phyloP scores from a whole-genome alignment of 2,888 invertebrate species.

The Conomelus anceps region DNA sequence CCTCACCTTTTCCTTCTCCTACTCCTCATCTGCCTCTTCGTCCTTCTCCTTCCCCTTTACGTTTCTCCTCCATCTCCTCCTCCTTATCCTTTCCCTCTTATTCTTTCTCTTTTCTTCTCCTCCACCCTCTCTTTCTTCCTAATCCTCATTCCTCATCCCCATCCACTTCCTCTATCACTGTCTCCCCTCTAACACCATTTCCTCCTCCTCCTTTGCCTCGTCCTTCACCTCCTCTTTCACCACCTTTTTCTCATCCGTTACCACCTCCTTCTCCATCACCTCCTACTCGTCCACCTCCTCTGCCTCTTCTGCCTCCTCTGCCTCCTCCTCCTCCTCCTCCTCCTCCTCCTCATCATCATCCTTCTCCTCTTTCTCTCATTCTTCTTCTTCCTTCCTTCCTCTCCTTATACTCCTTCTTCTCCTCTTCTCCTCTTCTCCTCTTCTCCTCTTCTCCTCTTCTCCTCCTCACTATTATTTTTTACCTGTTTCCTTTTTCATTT shows the following conservation, averaged over 20 bases:
- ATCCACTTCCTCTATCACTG: too few species aligned
- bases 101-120: neutral
- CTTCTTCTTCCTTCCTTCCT: constrained; percentile 4
- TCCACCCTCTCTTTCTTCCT: neutral
- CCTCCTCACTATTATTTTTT: neutral
- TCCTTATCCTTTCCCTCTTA: neutral
- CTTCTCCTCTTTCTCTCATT: constrained; percentile 21
- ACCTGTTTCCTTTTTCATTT: neutral
- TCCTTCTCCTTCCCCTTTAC: neutral
- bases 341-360: too few species aligned
- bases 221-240: too few species aligned
- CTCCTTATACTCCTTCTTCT: constrained; percentile 40
- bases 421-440: constrained; percentile 37
- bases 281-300: too few species aligned
- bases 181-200: too few species aligned
- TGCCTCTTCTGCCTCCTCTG: too few species aligned
- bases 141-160: neutral
- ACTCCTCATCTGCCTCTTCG: neutral
- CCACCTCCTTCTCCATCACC: too few species aligned
- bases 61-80: neutral
- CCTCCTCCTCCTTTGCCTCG: too few species aligned
- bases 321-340: too few species aligned
- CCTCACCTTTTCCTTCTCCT: neutral
- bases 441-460: neutral
- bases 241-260: too few species aligned